A percentile compares a stretch with the other conserved stretches of the same genome.
phyloP scores from a whole-genome alignment of 2,113 vertebrate genomes.

The Thamnophis sirtalis region DNA sequence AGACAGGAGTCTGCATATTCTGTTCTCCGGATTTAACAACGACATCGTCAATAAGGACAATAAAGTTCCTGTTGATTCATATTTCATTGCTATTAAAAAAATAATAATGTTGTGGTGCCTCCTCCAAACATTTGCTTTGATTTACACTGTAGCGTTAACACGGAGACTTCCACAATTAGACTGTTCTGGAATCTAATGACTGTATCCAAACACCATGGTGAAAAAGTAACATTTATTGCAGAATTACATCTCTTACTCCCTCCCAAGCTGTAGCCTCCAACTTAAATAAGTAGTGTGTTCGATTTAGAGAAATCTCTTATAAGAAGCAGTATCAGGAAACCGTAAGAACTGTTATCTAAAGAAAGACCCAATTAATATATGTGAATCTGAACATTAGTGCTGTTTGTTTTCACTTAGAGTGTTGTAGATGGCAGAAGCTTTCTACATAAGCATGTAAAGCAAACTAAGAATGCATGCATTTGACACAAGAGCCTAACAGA shows the following conservation, averaged over 20 bases:
- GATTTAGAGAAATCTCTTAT: not conserved
- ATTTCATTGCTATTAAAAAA: slow-evolving; percentile 11
- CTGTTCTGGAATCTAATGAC: not conserved
- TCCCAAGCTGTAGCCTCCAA: not conserved
- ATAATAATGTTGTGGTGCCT: not conserved
- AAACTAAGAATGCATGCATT: not conserved
- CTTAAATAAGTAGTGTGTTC: not conserved
- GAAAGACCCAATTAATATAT: not conserved
- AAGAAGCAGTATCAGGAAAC: not conserved
- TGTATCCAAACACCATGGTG: not conserved
- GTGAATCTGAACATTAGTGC: not conserved
- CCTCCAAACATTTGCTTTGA: not conserved
- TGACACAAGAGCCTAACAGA: not conserved
- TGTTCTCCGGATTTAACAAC: not conserved
- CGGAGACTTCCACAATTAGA: not conserved
- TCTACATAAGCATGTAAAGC: not conserved
- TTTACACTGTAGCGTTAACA: not conserved
- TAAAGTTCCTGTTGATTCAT: not conserved
- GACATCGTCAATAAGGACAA: not conserved
- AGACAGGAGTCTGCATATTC: not conserved
- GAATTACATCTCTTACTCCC: not conserved
- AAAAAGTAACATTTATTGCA: not conserved
- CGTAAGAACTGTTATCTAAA: not conserved
- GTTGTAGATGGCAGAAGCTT: not conserved
- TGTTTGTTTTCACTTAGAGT: not conserved